Conservation (phyloP, 2,888 invertebrate genomes). For the Noctuana brunneofusca region DNA sequence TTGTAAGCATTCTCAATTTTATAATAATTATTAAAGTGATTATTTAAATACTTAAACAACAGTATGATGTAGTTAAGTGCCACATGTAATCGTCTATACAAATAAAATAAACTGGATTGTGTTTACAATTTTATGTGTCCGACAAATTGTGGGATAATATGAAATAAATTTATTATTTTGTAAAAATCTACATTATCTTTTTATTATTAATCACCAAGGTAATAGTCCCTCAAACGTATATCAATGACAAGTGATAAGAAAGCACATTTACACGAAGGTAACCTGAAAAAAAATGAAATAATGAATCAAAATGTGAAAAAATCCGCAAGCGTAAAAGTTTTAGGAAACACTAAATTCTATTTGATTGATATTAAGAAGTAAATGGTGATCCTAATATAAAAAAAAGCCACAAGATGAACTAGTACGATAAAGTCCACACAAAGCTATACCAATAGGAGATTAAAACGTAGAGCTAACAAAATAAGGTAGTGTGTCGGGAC, state of each 20-base stretch:
- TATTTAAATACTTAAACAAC: slow-evolving; percentile 49
- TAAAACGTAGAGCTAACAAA: neutral
- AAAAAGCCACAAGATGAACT: neutral
- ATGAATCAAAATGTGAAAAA: no score
- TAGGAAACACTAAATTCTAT: no score
- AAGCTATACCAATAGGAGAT: no score
- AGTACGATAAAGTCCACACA: no score
- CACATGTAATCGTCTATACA: slow-evolving; percentile 64
- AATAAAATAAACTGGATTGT: slow-evolving; percentile 66
- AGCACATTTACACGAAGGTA: no score
- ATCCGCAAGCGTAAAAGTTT: no score
- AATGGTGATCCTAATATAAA: no score
- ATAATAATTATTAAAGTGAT: slow-evolving; percentile 42
- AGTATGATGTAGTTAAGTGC: slow-evolving; percentile 57
- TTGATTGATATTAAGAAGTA: no score
- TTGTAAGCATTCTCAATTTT: slow-evolving; percentile 56
- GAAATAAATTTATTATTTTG: slow-evolving; percentile 74
- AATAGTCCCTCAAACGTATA: slow-evolving; percentile 4
- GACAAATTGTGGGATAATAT: slow-evolving; percentile 57
- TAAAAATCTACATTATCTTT: slow-evolving; percentile 48
- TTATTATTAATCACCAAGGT: slow-evolving; percentile 36
- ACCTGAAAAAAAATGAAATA: no score
- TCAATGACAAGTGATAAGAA: neutral
- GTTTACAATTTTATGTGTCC: slow-evolving; percentile 60
- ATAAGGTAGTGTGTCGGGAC: neutral